These are phyloP conservation scores for Dasyornis broadbenti DNA, from an alignment of 2,113 vertebrate genomes.

Conservation along the genomic window DNA sequence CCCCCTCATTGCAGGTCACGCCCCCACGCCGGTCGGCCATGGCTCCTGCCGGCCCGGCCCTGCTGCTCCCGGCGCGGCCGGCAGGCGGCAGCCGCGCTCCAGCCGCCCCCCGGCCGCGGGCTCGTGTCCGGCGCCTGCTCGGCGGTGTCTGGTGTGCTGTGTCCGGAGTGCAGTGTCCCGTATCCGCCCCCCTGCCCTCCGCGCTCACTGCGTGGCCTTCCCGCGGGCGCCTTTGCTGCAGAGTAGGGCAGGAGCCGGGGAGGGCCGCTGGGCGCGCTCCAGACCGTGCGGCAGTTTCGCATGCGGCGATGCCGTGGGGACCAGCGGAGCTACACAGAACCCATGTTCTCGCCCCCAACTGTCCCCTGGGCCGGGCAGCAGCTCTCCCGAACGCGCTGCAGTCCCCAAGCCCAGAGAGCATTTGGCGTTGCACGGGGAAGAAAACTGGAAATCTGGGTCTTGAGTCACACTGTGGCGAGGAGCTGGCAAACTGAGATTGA, in stretches of 20 bases:
- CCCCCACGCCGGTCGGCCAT: not conserved
- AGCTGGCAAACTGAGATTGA: not conserved
- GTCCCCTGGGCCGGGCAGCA: not conserved
- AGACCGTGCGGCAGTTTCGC: not conserved
- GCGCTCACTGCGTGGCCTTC: not conserved
- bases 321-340: not conserved
- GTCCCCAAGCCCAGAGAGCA: not conserved
- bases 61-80: not conserved
- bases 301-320: not conserved
- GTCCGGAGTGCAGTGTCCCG: rapidly evolving
- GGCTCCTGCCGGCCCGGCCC: not conserved
- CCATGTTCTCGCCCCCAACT: rapidly evolving
- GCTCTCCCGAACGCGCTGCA: not conserved
- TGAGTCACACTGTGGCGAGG: not conserved
- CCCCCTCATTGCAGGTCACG: not conserved
- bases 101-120: not conserved
- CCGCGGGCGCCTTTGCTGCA: too few relatives aligned
- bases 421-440: not conserved
- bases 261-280: rapidly evolving
- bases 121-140: not conserved
- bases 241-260: not conserved
- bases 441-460: not conserved
- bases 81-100: not conserved
- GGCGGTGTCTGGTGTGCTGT: rapidly evolving
- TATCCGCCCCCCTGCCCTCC: not conserved